A percentile compares a stretch with the other conserved stretches of the same genome.
phyloP scores from a whole-genome alignment of 1,140 invertebrate genomes.

The Aphelenchoides avenae region DNA sequence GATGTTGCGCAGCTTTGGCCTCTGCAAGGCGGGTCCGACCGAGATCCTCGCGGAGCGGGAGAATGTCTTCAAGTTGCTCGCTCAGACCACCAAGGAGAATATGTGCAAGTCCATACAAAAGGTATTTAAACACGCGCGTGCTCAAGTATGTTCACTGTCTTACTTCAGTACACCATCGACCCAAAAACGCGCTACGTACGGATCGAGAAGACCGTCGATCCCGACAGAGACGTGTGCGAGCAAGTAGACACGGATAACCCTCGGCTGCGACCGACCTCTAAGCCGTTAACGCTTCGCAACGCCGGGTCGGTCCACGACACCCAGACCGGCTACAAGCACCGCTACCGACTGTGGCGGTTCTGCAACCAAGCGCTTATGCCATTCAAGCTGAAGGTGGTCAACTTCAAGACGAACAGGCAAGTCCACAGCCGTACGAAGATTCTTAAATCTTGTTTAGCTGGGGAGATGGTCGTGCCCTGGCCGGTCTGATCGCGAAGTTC shows the following conservation, averaged over 20 bases:
- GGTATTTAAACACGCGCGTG: no score
- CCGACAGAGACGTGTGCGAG: constrained; percentile 26
- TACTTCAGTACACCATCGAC: constrained; percentile 41
- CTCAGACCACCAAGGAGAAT: constrained; percentile 93
- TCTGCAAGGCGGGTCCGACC: constrained; percentile 62
- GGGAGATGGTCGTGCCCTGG: constrained; percentile 40
- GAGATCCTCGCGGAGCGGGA: constrained; percentile 73
- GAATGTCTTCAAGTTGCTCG: constrained; percentile 80
- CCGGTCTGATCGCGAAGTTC: constrained; percentile 43
- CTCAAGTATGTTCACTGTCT: constrained; percentile 1
- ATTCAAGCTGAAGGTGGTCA: constrained; percentile 31
- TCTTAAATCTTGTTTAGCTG: constrained; percentile 39
- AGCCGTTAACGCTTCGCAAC: constrained; percentile 7
- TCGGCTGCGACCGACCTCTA: constrained; percentile 10
- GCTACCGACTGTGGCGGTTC: constrained; percentile 30
- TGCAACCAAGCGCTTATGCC: constrained; percentile 18
- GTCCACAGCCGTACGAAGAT: neutral
- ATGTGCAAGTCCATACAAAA: constrained; percentile 72
- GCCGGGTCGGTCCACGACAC: neutral
- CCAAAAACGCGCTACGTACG: constrained; percentile 30
- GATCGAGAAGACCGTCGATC: constrained; percentile 13
- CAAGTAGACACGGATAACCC: constrained; percentile 37
- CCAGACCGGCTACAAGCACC: constrained; percentile 5
- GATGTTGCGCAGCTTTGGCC: constrained; percentile 81
- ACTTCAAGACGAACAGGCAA: constrained; percentile 31